Evolutionary conservation across 2,888 invertebrate species (phyloP), one percentile per base, ranked within the genome.

Genomic region (Dysmachus trigonus): DNA sequence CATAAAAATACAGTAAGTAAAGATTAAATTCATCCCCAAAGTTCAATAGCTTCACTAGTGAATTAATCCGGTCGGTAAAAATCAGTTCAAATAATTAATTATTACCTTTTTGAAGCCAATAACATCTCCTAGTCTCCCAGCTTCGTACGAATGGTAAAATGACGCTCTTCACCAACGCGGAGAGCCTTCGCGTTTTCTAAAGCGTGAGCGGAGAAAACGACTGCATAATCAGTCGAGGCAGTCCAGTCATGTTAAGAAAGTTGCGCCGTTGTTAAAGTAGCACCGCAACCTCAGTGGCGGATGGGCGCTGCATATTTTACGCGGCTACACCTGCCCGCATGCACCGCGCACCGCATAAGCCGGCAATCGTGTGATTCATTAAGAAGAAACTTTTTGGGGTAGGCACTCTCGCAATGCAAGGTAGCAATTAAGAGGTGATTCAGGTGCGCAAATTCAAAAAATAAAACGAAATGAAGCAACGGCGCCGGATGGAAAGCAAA

Each of bases 381-480:
- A 77, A 77, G 27, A 77, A 77, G 77, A 77, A 47, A 77, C 47
- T 77, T 73, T 77, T 77, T 77, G 77, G 77, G 77, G 77, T 77
- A 77, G 77, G 77, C 30, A 77, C 38, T 18, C 76, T 76, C 22
- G 35, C 76, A 41, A 30, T 62, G 41, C 35, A 77, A 41, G 35
- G 13, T 18, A 77, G 77, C 77, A 77, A 77, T 77, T 77, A 77
- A 77, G 47, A 77, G 77, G 47, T 51, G 47, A 77, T 77, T 77
- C 77, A 77, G 47, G 77, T 77, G 51, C 27, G 77, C 73, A 77
- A 13, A 15, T 47, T 47, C 47, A 47, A 77, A n/a, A 77, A 77
- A 47, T 77, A 77, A 77, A 41, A 62, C 8, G 62, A 62, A 62
- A 62, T 8, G 62, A 62, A n/a, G n/a, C n/a, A n/a, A n/a, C n/a